phyloP scores from a whole-genome alignment of 1,140 invertebrate species.

The Patella vulgata region DNA sequence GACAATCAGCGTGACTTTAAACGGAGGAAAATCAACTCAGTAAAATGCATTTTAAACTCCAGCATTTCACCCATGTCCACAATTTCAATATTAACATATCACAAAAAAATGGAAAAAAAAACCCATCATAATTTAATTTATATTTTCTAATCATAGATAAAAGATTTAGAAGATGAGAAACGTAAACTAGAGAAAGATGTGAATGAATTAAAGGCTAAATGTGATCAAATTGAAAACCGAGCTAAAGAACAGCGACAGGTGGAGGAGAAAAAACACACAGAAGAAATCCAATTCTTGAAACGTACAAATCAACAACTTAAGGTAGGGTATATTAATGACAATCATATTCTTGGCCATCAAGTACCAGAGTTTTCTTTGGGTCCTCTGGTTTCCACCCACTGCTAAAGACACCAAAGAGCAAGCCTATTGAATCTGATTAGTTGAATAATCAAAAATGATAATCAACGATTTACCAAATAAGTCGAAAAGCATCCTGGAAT shows the following conservation, averaged over 20 bases:
- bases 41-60: too few relatives aligned
- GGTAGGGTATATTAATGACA: constrained; percentile 67
- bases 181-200: constrained; percentile 80
- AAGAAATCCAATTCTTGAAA: constrained; percentile 91
- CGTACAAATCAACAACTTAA: constrained; percentile 94
- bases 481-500: too few relatives aligned
- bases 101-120: too few relatives aligned
- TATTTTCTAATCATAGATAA: too few relatives aligned
- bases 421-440: neutral
- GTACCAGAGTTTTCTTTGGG: neutral
- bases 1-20: too few relatives aligned
- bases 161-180: constrained; percentile 77
- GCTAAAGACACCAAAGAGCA: neutral
- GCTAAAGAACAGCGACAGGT: constrained; percentile 85
- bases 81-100: too few relatives aligned
- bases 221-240: constrained; percentile 85
- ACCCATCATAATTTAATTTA: too few relatives aligned
- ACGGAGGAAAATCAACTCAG: too few relatives aligned
- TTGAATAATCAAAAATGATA: neutral
- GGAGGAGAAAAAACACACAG: constrained; percentile 89
- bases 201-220: constrained; percentile 82
- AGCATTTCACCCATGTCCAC: too few relatives aligned
- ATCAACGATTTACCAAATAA: neutral
- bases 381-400: too few relatives aligned
- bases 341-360: too few relatives aligned